phyloP scores from a whole-genome alignment of 2,888 invertebrate genomes.

The Galerucella pusilla region DNA sequence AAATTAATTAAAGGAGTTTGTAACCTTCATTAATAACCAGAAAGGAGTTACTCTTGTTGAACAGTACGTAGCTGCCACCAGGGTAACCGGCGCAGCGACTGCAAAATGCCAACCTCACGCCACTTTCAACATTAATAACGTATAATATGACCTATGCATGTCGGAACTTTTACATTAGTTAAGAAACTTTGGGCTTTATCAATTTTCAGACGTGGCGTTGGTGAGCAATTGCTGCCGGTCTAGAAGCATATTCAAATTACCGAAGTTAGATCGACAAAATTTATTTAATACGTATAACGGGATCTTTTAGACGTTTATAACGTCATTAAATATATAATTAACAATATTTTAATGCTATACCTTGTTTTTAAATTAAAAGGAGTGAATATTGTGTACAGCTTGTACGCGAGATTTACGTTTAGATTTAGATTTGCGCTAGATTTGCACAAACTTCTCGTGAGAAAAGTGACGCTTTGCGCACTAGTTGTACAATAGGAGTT shows the following conservation, averaged over 20 bases:
- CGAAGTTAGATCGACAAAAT: constrained; percentile 14
- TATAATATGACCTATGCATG: constrained; percentile 38
- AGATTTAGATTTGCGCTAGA: no score
- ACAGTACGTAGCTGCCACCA: constrained; percentile 49
- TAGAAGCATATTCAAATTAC: constrained; percentile 13
- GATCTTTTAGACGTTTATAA: background rate
- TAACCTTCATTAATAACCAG: constrained; percentile 66
- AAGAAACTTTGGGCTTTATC: constrained; percentile 36
- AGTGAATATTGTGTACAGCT: no score
- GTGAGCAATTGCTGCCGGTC: constrained; percentile 19
- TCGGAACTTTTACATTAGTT: constrained; percentile 40
- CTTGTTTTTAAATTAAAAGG: no score
- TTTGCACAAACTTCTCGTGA: no score
- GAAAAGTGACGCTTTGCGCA: no score
- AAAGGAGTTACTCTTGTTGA: constrained; percentile 60
- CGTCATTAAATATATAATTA: no score
- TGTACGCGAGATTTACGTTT: no score
- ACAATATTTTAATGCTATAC: no score
- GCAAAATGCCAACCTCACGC: constrained; percentile 45
- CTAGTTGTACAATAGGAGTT: no score
- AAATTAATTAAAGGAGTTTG: constrained; percentile 67
- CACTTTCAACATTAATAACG: constrained; percentile 47
- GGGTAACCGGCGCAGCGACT: constrained; percentile 42
- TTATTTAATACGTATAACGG: constrained; percentile 1
- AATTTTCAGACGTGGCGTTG: constrained; percentile 26